phyloP scores from a whole-genome alignment of 2,888 invertebrate species.

The Furcula furcula region DNA sequence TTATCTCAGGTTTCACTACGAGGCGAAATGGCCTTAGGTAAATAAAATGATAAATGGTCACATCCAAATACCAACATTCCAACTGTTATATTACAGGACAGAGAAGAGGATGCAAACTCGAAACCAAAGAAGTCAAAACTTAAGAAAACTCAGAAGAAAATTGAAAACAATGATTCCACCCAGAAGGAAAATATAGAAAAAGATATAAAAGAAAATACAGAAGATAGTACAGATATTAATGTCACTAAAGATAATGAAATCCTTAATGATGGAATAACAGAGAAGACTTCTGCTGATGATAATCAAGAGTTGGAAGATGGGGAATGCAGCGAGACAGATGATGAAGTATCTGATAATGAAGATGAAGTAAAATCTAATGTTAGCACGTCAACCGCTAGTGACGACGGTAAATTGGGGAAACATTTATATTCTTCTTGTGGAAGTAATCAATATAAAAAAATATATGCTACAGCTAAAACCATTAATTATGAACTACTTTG shows the following conservation, averaged over 20 bases:
- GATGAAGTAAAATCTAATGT: conserved; percentile 48
- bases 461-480: too few relatives aligned
- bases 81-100: conserved; percentile 75
- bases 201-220: neutral
- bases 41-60: conserved; percentile 59
- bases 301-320: conserved; percentile 84
- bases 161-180: conserved; percentile 19
- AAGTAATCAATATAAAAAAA: too few relatives aligned
- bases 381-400: conserved; percentile 68
- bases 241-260: conserved; percentile 3
- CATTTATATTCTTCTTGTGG: too few relatives aligned
- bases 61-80: conserved; percentile 64
- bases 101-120: conserved; percentile 37
- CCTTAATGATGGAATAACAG: conserved; percentile 1
- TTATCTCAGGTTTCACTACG: conserved; percentile 77
- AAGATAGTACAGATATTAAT: conserved; percentile 11
- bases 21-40: conserved; percentile 76
- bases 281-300: neutral
- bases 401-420: conserved; percentile 62
- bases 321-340: conserved; percentile 82
- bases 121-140: conserved; percentile 45
- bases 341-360: conserved; percentile 46
- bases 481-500: too few relatives aligned
- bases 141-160: conserved; percentile 38
- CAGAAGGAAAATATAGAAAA: conserved; percentile 19